These are phyloP conservation scores for Lonchura striata DNA, from an alignment of 2,113 vertebrate genomes.

Conservation along the genomic window DNA sequence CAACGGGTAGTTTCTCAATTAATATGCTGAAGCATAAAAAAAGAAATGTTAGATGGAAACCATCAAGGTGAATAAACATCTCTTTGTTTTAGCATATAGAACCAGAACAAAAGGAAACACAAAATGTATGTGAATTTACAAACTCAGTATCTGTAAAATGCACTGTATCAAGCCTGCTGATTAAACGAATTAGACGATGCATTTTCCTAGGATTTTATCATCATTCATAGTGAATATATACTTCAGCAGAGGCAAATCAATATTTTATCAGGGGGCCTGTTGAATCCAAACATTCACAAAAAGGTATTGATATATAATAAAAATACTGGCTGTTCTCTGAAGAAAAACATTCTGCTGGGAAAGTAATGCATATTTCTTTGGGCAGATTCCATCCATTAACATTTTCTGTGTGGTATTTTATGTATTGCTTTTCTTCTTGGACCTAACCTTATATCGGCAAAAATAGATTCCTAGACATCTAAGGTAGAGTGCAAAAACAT, in stretches of 20 bases:
- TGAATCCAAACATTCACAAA: not conserved
- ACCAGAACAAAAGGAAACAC: not conserved
- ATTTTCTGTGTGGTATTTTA: not conserved
- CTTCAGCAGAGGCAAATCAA: not conserved
- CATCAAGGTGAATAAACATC: not conserved
- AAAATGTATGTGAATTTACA: fast-evolving
- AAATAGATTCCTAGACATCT: not conserved
- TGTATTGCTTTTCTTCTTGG: not conserved
- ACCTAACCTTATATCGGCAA: not conserved
- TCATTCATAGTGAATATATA: not conserved
- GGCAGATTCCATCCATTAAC: not conserved
- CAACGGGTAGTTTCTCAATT: not conserved
- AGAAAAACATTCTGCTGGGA: not conserved
- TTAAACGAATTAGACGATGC: not conserved
- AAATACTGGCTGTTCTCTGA: not conserved
- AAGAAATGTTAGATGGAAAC: not conserved
- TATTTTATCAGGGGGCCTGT: not conserved
- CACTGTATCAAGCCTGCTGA: not conserved
- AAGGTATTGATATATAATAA: not conserved
- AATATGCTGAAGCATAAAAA: not conserved
- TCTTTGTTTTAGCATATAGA: not conserved
- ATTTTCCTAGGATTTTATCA: not conserved
- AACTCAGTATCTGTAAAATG: not conserved
- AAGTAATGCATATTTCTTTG: not conserved
- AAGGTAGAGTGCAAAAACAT: not conserved